Percentiles rank a stretch among this genome's conserved stretches.
phyloP scores from a whole-genome alignment of 2,797 vertebrate species.

The Sandelia bainsii region DNA sequence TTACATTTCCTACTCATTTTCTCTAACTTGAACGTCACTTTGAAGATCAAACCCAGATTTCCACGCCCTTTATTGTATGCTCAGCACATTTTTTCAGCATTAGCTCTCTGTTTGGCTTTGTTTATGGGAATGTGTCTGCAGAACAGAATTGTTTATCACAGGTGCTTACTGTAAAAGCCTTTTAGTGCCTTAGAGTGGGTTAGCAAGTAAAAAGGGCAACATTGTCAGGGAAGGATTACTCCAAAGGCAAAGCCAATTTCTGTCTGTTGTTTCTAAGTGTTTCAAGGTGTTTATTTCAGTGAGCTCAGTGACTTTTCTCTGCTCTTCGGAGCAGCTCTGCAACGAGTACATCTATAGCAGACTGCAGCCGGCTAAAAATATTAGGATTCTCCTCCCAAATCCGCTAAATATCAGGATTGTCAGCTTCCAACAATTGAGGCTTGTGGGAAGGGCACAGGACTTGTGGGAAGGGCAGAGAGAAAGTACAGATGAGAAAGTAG shows the following conservation, averaged over 20 bases:
- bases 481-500: slow-evolving; percentile 59
- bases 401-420: slow-evolving; percentile 77
- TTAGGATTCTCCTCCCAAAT: slow-evolving; percentile 69
- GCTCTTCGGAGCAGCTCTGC: slow-evolving; percentile 60
- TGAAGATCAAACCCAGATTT: slow-evolving; percentile 33
- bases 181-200: slow-evolving; percentile 70
- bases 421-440: slow-evolving; percentile 50
- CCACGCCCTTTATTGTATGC: slow-evolving; percentile 24
- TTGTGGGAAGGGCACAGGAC: slow-evolving; percentile 58
- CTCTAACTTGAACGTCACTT: slow-evolving; percentile 3
- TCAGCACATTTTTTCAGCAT: slow-evolving; percentile 62
- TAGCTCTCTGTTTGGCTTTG: slow-evolving; percentile 35
- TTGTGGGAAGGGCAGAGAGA: slow-evolving; percentile 64
- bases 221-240: slow-evolving; percentile 67
- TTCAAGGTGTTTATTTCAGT: slow-evolving; percentile 73
- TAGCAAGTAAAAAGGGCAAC: slow-evolving; percentile 73
- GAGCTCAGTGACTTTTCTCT: slow-evolving; percentile 51
- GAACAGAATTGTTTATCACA: slow-evolving; percentile 69
- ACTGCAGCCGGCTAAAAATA: slow-evolving; percentile 66
- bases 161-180: slow-evolving; percentile 78
- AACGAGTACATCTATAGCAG: slow-evolving; percentile 67
- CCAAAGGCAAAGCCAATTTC: slow-evolving; percentile 65
- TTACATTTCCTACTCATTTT: slow-evolving; percentile 39
- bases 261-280: slow-evolving; percentile 61
- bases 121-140: slow-evolving; percentile 65